These are phyloP conservation scores for Champsocephalus esox DNA, from an alignment of 2,797 vertebrate genomes.

Conservation along the genomic window DNA sequence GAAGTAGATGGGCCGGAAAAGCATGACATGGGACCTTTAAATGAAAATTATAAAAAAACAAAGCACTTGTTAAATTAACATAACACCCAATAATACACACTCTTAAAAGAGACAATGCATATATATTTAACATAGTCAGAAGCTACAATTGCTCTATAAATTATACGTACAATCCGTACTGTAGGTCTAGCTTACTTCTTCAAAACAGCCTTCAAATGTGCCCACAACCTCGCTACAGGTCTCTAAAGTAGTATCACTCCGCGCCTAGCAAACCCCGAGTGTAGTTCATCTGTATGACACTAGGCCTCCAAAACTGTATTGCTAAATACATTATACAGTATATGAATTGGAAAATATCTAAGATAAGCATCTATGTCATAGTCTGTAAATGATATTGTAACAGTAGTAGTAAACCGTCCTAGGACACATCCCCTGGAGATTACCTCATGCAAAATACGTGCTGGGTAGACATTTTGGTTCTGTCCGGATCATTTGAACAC, in stretches of 20 bases:
- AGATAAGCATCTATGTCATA: too few relatives aligned
- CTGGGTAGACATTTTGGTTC: constrained; percentile 78
- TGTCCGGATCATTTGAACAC: background rate
- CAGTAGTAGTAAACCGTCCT: constrained; percentile 10
- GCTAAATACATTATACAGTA: background rate
- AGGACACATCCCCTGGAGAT: constrained; percentile 17
- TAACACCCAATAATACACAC: background rate
- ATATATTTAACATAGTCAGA: background rate
- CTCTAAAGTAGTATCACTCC: constrained; percentile 62
- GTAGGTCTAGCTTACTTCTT: background rate
- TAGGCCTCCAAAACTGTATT: background rate
- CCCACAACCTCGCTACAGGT: constrained; percentile 27
- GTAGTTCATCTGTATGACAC: constrained; percentile 8
- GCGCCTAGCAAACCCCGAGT: constrained; percentile 59
- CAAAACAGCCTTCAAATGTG: background rate
- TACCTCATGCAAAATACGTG: constrained; percentile 33
- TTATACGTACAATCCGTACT: accelerated
- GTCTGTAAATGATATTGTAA: background rate
- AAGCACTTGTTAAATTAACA: too few relatives aligned
- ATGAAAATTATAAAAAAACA: background rate
- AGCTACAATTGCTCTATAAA: background rate
- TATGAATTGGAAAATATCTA: background rate
- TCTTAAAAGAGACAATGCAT: too few relatives aligned
- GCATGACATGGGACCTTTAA: too few relatives aligned
- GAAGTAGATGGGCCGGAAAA: too few relatives aligned